Conservation (phyloP, 2,797 vertebrate genomes). For the Netta rufina region DNA sequence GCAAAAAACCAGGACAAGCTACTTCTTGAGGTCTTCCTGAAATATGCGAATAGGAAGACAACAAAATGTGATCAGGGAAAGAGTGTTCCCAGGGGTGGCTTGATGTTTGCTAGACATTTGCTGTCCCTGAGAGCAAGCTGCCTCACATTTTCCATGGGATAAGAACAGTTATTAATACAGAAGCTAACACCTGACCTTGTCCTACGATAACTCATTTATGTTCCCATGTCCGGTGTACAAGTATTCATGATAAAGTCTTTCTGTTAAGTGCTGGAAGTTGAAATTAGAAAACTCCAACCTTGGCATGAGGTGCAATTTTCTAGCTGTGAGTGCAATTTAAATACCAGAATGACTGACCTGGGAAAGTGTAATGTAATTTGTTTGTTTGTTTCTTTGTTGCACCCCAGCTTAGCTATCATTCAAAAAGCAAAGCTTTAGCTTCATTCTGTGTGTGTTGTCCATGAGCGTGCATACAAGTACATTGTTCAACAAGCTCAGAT, state of each 20-base stretch:
- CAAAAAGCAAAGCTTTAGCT: background rate
- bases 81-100: background rate
- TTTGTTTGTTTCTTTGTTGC: background rate
- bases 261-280: background rate
- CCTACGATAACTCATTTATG: background rate
- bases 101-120: background rate
- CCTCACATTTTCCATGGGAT: background rate
- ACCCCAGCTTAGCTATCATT: background rate
- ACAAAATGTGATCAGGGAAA: background rate
- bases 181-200: background rate
- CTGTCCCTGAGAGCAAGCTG: background rate
- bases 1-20: background rate
- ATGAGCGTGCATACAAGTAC: background rate
- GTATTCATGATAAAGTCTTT: background rate
- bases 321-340: background rate
- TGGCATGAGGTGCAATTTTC: background rate
- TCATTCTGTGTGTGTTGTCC: accelerated
- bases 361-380: background rate
- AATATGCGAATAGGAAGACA: background rate
- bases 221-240: background rate
- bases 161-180: background rate
- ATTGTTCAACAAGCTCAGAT: background rate
- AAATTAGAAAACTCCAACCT: background rate
- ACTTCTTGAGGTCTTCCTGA: background rate
- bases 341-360: background rate